Percentiles rank a stretch among this genome's conserved stretches.
phyloP scores from a whole-genome alignment of 2,797 vertebrate genomes.

The Hemibagrus guttatus region DNA sequence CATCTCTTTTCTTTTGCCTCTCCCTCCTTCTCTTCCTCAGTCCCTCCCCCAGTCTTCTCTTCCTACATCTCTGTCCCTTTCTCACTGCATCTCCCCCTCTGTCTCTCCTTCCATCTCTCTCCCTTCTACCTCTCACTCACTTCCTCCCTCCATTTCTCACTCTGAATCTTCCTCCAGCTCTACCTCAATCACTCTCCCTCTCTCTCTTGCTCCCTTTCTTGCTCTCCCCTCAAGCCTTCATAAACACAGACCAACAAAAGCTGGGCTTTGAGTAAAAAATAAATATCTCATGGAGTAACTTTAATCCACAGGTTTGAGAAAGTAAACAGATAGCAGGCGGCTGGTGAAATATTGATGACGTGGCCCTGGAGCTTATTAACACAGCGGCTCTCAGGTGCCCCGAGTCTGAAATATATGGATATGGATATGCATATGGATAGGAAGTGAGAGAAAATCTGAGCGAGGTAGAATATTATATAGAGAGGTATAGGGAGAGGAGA shows the following conservation, averaged over 20 bases:
- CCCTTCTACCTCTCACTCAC: too few species aligned
- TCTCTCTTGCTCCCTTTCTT: neutral
- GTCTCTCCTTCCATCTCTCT: neutral
- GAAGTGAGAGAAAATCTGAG: neutral
- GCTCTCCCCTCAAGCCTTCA: conserved; percentile 8
- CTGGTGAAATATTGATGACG: conserved; percentile 72
- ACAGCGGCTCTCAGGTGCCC: neutral
- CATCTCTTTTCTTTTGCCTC: too few species aligned
- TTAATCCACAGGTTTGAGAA: conserved; percentile 74
- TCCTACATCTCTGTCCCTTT: too few species aligned
- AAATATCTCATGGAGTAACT: conserved; percentile 63
- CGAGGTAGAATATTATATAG: neutral
- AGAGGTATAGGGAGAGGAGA: neutral
- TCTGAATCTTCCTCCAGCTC: too few species aligned
- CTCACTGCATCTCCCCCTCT: conserved; percentile 18
- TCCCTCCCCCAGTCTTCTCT: too few species aligned
- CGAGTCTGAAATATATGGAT: neutral
- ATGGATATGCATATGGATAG: neutral
- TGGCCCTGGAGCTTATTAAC: conserved; percentile 64
- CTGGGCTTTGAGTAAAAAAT: conserved; percentile 57
- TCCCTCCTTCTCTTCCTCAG: too few species aligned
- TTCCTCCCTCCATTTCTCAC: too few species aligned
- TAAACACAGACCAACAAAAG: conserved; percentile 50
- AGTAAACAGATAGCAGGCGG: conserved; percentile 72
- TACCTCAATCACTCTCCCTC: neutral